phyloP scores from a whole-genome alignment of 37 sponge, comb jelly and placozoan species.

The Diacarnus erythraeanus region DNA sequence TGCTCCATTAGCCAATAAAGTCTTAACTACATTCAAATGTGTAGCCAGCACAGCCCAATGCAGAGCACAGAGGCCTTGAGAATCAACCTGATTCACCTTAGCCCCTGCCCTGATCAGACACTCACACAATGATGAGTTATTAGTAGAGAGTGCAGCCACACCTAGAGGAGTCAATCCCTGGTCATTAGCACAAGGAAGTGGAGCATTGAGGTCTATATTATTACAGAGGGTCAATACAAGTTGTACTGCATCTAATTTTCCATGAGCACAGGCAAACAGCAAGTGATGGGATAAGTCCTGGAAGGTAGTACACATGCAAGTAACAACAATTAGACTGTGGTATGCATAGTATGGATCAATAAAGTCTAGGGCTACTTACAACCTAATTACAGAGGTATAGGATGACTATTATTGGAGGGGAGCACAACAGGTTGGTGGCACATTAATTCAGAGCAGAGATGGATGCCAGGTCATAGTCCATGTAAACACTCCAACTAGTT shows the following conservation, averaged over 20 bases:
- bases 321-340: not conserved
- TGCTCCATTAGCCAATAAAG: constrained; percentile 44
- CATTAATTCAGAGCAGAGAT: too few relatives aligned
- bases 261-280: constrained; percentile 25
- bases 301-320: not conserved
- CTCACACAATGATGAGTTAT: not conserved
- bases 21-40: constrained; percentile 13
- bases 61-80: constrained; percentile 15
- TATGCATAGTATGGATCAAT: not conserved
- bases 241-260: not conserved
- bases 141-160: not conserved
- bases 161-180: constrained; percentile 43
- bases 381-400: not conserved
- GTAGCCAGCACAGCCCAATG: constrained; percentile 35
- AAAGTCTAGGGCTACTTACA: not conserved
- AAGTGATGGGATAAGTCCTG: constrained; percentile 12
- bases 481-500: too few relatives aligned
- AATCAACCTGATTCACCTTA: constrained; percentile 1
- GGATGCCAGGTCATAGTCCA: too few relatives aligned
- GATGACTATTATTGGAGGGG: too few relatives aligned
- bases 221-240: not conserved
- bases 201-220: constrained; percentile 16
- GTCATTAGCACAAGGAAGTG: constrained; percentile 24
- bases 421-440: too few relatives aligned
- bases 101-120: constrained; percentile 33